Evolutionary conservation across 2,888 invertebrate species (phyloP).

Genomic region (Meiosimyza decipiens): DNA sequence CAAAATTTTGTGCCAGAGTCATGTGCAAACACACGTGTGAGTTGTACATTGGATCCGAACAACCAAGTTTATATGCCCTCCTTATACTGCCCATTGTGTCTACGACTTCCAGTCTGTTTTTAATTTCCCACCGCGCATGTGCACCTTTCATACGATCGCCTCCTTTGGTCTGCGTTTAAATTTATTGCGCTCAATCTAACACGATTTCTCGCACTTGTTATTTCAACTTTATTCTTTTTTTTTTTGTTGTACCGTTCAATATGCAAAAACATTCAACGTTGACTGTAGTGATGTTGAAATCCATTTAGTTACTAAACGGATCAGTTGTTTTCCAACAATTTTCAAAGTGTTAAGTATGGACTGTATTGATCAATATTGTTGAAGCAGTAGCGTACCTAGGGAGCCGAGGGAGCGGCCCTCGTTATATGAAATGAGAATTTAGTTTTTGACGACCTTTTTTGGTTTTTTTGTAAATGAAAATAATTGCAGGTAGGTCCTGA

Average conservation of each 20-base stretch:
- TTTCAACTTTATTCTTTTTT: constrained; percentile 55
- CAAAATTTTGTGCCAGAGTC: constrained; percentile 16
- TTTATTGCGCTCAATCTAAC: constrained; percentile 65
- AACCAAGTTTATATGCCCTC: neutral
- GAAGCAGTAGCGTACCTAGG: too few relatives aligned
- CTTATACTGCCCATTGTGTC: neutral
- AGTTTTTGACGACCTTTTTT: too few relatives aligned
- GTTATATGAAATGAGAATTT: too few relatives aligned
- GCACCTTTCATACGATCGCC: constrained; percentile 19
- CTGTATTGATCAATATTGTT: too few relatives aligned
- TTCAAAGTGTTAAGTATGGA: too few relatives aligned
- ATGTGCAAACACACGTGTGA: neutral
- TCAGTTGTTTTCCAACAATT: too few relatives aligned
- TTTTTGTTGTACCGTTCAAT: constrained; percentile 1
- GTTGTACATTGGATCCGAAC: neutral
- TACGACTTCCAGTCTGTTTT: neutral
- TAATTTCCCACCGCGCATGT: neutral
- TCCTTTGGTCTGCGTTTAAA: constrained; percentile 61
- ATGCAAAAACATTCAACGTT: constrained; percentile 26
- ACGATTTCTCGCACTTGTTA: constrained; percentile 65
- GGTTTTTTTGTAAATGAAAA: too few relatives aligned
- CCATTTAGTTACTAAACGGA: too few relatives aligned
- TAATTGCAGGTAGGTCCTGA: too few relatives aligned
- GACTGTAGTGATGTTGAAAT: too few relatives aligned
- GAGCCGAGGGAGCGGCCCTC: too few relatives aligned